Percentiles rank a stretch among this genome's conserved stretches.
Evolutionary conservation across 1,140 invertebrate species (phyloP).

Genomic region (Diachasma alloeum): DNA sequence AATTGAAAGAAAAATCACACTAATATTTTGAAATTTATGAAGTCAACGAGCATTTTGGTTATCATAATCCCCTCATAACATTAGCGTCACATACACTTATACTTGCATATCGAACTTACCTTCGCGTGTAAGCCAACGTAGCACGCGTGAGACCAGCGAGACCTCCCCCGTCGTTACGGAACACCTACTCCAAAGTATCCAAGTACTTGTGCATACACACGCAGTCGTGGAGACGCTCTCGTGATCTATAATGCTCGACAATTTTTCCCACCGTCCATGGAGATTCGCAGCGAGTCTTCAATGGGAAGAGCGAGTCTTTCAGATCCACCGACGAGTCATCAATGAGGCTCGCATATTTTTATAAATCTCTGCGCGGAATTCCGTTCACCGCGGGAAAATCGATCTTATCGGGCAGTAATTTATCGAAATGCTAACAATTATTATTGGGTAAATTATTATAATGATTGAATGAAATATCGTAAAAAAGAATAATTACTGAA

Average conservation of each 20-base stretch:
- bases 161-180: conserved; percentile 47
- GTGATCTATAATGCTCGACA: conserved; percentile 27
- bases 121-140: conserved; percentile 52
- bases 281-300: not conserved
- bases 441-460: too few species aligned
- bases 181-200: conserved; percentile 24
- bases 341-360: conserved; percentile 1
- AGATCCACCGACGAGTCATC: conserved; percentile 13
- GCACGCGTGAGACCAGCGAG: conserved; percentile 55
- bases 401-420: too few species aligned
- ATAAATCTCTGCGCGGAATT: too few species aligned
- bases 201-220: conserved; percentile 14
- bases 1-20: not conserved
- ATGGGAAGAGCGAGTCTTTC: conserved; percentile 22
- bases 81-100: not conserved
- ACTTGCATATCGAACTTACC: not conserved
- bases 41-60: not conserved
- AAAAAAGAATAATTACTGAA: too few species aligned
- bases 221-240: not conserved
- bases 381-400: too few species aligned
- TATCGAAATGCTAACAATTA: too few species aligned
- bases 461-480: too few species aligned
- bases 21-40: not conserved
- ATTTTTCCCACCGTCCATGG: conserved; percentile 24
- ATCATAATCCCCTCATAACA: not conserved